Conservation (phyloP, 2,888 invertebrate species). For the Desoria tigrina region DNA sequence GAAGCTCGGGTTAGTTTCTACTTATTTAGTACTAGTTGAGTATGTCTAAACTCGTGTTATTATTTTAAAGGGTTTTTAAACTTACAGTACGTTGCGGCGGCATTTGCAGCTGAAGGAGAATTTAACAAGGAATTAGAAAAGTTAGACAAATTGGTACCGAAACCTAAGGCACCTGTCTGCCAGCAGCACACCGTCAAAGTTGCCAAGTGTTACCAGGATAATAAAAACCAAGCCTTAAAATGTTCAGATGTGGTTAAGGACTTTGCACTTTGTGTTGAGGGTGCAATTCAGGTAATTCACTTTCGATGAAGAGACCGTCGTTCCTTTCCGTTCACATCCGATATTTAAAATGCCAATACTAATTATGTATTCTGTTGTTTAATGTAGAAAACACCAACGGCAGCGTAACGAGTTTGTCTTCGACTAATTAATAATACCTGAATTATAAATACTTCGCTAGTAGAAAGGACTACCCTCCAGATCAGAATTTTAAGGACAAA, state of each 20-base stretch:
- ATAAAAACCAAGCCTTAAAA: slow-evolving; percentile 46
- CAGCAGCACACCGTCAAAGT: slow-evolving; percentile 45
- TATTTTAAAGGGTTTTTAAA: too few relatives aligned
- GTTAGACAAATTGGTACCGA: slow-evolving; percentile 49
- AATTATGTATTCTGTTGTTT: too few relatives aligned
- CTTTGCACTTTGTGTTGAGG: slow-evolving; percentile 50
- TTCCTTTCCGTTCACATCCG: too few relatives aligned
- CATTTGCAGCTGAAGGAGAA: slow-evolving; percentile 51
- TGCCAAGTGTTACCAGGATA: slow-evolving; percentile 47
- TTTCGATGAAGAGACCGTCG: neutral
- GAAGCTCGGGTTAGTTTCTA: slow-evolving; percentile 44
- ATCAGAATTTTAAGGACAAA: neutral
- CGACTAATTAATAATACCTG: too few relatives aligned
- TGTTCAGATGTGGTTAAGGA: slow-evolving; percentile 51
- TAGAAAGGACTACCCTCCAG: neutral
- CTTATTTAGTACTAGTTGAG: neutral
- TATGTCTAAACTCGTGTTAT: neutral
- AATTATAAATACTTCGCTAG: neutral
- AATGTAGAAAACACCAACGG: neutral
- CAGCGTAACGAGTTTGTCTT: neutral
- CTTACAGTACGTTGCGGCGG: slow-evolving; percentile 50
- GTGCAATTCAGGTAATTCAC: slow-evolving; percentile 32
- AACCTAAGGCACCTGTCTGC: slow-evolving; percentile 43
- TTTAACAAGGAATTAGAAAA: slow-evolving; percentile 49
- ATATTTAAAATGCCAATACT: too few relatives aligned